Base-by-base conservation (phyloP, 2,888 invertebrate genomes). In the Mycalesis mineus region DNA sequence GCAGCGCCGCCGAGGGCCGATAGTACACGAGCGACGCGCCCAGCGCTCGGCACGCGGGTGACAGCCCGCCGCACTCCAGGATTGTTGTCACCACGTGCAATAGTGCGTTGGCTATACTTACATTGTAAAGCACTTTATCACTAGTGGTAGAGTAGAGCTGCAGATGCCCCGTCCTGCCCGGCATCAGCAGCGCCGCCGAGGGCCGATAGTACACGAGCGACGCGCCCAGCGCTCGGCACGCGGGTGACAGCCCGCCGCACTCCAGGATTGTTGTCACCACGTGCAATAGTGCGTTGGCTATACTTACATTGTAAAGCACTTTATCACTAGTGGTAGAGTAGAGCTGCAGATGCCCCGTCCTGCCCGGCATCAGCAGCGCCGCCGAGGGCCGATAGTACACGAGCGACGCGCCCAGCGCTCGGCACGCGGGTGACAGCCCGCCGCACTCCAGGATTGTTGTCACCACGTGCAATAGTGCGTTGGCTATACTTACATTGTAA, bases 401-500 rank as follows among this genome's bases (percentile, higher is more conserved):
- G 0, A 90, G 72, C 1, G 79, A 71, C 0, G 82, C 73, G 28
- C 82, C 83, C 1, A 80, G 63, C 0, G 82, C 77, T 1, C 80
- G 76, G 55, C 75, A 77, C 3, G 68, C 70, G 0, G 84, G 80
- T 0, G 88, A 84, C 39, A 89, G 64, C 0, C 90, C 90, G 0
- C 90, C 90, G 58, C 89, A 88, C 62, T 90, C 90, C 2, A 88
- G 64, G 1, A 90, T 78, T 0, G 90, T 90, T 29, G 79, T 73
- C 7, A 76, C 73, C 0, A 85, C 81, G 3, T 74, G 78, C 68
- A 90, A 67, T 44, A 80, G 82, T 0, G 80, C 71, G 61, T 76
- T 84, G 1, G 88, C 84, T 72, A 90, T 80, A 75, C 88, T 81
- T 66, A 90, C 90, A 75, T 89, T 89, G 58, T 82, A 90, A 2